A percentile compares a stretch with the other conserved stretches of the same genome.
These are phyloP conservation scores for Tricholauxania praeusta DNA, from an alignment of 2,888 invertebrate species.

Conservation along the genomic window DNA sequence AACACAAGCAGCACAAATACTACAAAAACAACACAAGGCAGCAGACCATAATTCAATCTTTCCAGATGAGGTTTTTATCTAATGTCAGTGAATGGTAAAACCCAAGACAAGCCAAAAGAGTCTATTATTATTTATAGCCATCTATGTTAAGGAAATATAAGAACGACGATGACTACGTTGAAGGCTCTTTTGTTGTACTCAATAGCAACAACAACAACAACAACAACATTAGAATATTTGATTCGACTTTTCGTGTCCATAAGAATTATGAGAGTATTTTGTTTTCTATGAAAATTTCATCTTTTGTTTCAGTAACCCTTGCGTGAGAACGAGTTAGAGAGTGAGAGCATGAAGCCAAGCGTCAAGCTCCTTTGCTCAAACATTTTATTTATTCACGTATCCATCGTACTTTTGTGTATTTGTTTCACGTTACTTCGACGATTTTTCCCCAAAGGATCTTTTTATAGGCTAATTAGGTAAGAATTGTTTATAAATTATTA, in stretches of 20 bases:
- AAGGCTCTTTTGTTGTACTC: not conserved
- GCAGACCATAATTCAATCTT: conserved; percentile 39
- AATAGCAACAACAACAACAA: conserved; percentile 13
- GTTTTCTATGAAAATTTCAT: conserved; percentile 1
- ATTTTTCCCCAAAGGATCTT: conserved; percentile 38
- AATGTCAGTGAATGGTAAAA: conserved; percentile 20
- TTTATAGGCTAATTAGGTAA: conserved; percentile 42
- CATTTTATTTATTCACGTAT: too few relatives aligned
- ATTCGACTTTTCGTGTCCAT: not conserved
- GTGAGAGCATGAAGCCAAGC: too few relatives aligned
- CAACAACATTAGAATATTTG: not conserved
- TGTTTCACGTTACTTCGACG: not conserved
- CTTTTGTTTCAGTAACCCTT: conserved; percentile 20
- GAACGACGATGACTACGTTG: not conserved
- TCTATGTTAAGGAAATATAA: conserved; percentile 31
- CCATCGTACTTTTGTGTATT: too few relatives aligned
- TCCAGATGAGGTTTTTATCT: conserved; percentile 36
- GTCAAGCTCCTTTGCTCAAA: too few relatives aligned
- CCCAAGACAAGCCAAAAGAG: not conserved
- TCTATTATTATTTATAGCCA: conserved; percentile 43
- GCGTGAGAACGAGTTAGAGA: too few relatives aligned
- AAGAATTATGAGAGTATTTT: conserved; percentile 23
- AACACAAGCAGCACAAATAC: not conserved
- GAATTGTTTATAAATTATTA: conserved; percentile 39
- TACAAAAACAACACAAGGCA: conserved; percentile 8